Percentiles rank a stretch among this genome's conserved stretches.
phyloP scores from a whole-genome alignment of 2,797 vertebrate species.

The Hippoglossus hippoglossus region DNA sequence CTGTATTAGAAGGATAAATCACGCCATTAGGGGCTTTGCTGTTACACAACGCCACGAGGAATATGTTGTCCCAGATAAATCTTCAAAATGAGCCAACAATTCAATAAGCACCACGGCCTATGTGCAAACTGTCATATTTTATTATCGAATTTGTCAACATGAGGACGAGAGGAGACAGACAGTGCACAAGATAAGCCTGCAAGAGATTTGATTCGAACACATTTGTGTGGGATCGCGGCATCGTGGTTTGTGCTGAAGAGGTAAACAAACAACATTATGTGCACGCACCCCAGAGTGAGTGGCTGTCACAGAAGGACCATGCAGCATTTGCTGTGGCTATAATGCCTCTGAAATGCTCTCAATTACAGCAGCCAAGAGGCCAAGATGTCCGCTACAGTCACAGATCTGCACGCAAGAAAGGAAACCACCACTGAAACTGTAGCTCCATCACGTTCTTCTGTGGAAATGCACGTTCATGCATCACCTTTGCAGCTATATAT shows the following conservation, averaged over 20 bases:
- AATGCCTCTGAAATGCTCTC: conserved; percentile 24
- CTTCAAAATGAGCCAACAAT: conserved; percentile 69
- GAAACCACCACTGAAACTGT: conserved; percentile 6
- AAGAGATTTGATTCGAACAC: conserved; percentile 60
- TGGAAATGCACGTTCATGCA: conserved; percentile 47
- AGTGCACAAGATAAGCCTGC: conserved; percentile 49
- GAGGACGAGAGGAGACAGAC: conserved; percentile 42
- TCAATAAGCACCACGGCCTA: conserved; percentile 56
- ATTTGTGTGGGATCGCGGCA: conserved; percentile 56
- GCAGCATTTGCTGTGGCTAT: conserved; percentile 15
- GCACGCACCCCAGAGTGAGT: conserved; percentile 38
- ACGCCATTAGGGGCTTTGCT: conserved; percentile 53
- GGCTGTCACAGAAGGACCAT: conserved; percentile 41
- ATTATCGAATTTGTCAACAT: conserved; percentile 62
- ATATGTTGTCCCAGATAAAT: conserved; percentile 68
- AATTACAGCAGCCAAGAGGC: conserved; percentile 29
- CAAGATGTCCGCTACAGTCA: conserved; percentile 26
- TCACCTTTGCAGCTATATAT: conserved; percentile 53
- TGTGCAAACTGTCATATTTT: conserved; percentile 64
- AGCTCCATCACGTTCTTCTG: conserved; percentile 31
- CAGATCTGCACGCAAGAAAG: neutral
- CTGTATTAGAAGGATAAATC: conserved; percentile 63
- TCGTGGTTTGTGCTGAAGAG: conserved; percentile 38
- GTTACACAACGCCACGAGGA: conserved; percentile 61
- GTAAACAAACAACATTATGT: conserved; percentile 51